phyloP scores from a whole-genome alignment of 1,140 invertebrate genomes.

The Drosophila chauvacae region DNA sequence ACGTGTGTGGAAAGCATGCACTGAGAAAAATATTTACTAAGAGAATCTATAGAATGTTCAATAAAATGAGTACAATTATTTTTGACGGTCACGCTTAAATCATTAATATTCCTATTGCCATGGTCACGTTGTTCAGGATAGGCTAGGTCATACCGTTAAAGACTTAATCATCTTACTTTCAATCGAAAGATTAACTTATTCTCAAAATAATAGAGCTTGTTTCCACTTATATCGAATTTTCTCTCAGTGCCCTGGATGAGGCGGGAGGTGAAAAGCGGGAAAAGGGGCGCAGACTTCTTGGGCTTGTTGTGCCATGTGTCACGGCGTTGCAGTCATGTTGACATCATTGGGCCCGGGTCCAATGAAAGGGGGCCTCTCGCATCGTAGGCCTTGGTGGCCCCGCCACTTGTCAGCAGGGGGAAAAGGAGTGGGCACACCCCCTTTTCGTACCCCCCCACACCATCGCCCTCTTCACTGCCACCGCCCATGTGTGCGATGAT shows the following conservation, averaged over 20 bases:
- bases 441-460: constrained; percentile 3
- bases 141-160: not conserved
- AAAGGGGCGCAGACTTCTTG: constrained; percentile 60
- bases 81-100: not conserved
- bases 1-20: constrained; percentile 30
- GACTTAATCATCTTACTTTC: not conserved
- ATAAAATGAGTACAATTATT: no score
- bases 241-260: not conserved
- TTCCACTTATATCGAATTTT: not conserved
- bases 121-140: no score
- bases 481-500: constrained; percentile 63
- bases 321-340: constrained; percentile 80
- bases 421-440: not conserved
- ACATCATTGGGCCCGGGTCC: constrained; percentile 65
- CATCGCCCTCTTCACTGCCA: no score
- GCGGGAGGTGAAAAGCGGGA: constrained; percentile 17
- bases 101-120: not conserved
- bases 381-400: constrained; percentile 31
- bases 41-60: not conserved
- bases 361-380: constrained; percentile 20
- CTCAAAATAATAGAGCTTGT: fast-evolving
- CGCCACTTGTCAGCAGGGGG: constrained; percentile 66
- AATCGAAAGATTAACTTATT: not conserved
- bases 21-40: not conserved
- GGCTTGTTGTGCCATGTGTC: constrained; percentile 82